Base-by-base conservation (phyloP, 1,140 invertebrate species). In the Elysia chlorotica region DNA sequence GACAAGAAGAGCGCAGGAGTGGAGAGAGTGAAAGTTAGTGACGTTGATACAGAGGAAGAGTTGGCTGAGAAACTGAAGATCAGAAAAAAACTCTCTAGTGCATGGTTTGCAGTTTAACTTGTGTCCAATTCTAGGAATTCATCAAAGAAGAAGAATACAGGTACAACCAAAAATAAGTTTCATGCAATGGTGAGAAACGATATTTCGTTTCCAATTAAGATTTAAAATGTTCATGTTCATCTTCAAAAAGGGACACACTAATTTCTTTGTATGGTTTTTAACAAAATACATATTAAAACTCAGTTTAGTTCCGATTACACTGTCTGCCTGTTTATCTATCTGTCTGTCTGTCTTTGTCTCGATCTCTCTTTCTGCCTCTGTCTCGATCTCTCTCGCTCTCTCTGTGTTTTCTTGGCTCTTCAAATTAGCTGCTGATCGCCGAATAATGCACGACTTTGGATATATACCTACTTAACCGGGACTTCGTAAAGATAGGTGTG, bases 1-100 rank as follows among this genome's bases (percentile, higher is more conserved):
- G n/a, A n/a, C 41, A 48, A 56, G 30, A 33, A 28, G 3, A 54
- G 66, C 21, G 38, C 25, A 66, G 33, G n/a, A 37, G 30, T 33
- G 31, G 66, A 68, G 25, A 53, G 66, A 68, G 56, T n/a, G 68
- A 71, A 19, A 31, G 30, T 23, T 17, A 33, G 48, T 23, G 68
- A 61, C 5, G 57, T 5, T 36, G 33, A 23, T 5, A 25, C 37
- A 23, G 31, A 23, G 36, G 28, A 41, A 19, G 25, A 21, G 19
- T 14, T 5, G 2, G 25, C 14, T 21, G 33, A 14, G 63, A 65
- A 10, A 6, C n/a, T 5, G 5, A 38, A 38, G 2, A 25, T 14
- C 2, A 3, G n/a, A 17, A 37, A 38, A 19, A 65, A 14, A 65
- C 4, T 35, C 35, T 4, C n/a, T 21, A n/a, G 30, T 28, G 30